Evolutionary conservation across 2,113 vertebrate species (phyloP).

Genomic region (Erythrolamprus reginae): DNA sequence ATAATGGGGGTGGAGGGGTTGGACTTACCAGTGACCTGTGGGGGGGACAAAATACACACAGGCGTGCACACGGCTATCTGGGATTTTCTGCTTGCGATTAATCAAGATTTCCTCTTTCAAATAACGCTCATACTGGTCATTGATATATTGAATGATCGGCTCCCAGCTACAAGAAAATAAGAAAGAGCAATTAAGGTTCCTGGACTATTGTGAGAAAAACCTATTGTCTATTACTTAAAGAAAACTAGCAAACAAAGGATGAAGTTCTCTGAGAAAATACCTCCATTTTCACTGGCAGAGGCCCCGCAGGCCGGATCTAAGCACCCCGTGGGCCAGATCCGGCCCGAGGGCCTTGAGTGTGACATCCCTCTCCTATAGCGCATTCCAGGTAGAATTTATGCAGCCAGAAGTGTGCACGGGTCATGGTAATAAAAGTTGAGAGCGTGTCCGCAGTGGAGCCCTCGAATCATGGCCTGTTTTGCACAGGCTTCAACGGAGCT

Average conservation of each 20-base stretch:
- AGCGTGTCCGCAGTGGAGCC: too few relatives aligned
- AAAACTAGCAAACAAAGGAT: background rate
- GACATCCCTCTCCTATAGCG: too few relatives aligned
- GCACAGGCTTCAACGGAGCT: too few relatives aligned
- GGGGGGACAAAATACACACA: conserved; percentile 92
- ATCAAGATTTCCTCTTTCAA: conserved; percentile 89
- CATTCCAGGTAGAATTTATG: too few relatives aligned
- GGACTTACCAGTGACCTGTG: conserved; percentile 87
- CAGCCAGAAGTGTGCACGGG: too few relatives aligned
- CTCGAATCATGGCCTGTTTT: too few relatives aligned
- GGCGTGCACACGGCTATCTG: conserved; percentile 88
- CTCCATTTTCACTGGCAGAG: too few relatives aligned
- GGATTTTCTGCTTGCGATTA: conserved; percentile 87
- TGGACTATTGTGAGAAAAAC: background rate
- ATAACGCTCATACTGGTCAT: conserved; percentile 90
- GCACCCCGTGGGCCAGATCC: too few relatives aligned
- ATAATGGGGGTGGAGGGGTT: background rate
- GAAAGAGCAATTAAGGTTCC: background rate
- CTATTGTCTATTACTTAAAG: background rate
- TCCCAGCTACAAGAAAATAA: conserved; percentile 79
- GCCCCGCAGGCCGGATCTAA: too few relatives aligned
- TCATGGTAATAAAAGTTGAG: too few relatives aligned
- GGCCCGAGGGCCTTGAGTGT: too few relatives aligned
- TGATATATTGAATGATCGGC: conserved; percentile 87
- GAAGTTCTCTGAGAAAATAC: background rate